Conservation (phyloP, 2,113 vertebrate genomes). For the Perca fluviatilis region DNA sequence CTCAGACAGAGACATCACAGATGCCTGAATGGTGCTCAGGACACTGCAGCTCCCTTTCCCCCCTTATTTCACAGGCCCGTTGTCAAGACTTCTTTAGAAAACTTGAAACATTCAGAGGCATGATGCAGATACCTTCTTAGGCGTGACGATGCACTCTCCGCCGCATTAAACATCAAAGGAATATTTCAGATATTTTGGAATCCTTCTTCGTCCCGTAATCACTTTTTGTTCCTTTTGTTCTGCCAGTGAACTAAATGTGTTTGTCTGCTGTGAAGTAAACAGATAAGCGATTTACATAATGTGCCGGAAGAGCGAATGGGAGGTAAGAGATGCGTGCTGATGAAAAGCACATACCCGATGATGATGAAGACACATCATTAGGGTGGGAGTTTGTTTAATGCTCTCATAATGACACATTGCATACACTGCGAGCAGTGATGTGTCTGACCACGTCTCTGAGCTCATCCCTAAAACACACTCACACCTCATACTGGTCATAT, state of each 20-base stretch:
- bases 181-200: conserved; percentile 20
- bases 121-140: neutral
- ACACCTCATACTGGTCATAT: no score
- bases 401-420: neutral
- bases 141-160: neutral
- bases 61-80: neutral
- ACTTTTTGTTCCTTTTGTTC: neutral
- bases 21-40: neutral
- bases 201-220: neutral
- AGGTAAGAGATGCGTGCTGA: neutral
- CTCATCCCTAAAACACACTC: no score
- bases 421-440: no score
- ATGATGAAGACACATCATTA: neutral
- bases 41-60: neutral
- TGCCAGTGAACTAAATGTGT: conserved; percentile 21
- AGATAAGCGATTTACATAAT: conserved; percentile 37
- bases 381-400: neutral
- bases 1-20: neutral
- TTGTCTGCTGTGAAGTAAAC: conserved; percentile 23
- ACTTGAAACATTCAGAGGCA: neutral
- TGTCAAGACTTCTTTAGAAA: neutral
- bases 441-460: no score
- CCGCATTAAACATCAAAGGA: conserved; percentile 41
- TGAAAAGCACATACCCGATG: neutral
- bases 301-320: neutral